These are phyloP conservation scores for Heterotilapia buettikoferi DNA, from an alignment of 2,113 vertebrate genomes.

Conservation along the genomic window DNA sequence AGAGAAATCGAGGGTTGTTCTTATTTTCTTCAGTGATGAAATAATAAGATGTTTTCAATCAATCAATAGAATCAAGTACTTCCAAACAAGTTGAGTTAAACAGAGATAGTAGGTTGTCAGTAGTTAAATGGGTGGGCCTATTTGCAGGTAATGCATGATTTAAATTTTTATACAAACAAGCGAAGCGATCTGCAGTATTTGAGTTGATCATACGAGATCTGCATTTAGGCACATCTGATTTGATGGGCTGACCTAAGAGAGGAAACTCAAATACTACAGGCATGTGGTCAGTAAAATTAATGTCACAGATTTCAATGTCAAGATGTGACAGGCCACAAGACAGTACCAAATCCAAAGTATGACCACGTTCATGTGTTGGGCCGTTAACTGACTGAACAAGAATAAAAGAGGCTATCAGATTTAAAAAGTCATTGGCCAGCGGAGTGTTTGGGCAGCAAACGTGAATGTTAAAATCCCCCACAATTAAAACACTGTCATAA, in stretches of 20 bases:
- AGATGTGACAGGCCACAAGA: background rate
- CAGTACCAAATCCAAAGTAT: background rate
- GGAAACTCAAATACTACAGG: background rate
- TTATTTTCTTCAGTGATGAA: background rate
- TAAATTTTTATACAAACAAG: background rate
- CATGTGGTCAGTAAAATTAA: background rate
- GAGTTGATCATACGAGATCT: background rate
- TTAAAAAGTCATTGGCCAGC: rapidly evolving
- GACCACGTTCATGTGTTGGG: background rate
- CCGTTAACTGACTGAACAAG: background rate
- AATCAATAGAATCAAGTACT: background rate
- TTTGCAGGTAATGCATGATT: background rate
- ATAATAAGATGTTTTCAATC: background rate
- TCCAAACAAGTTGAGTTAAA: background rate
- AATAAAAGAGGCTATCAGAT: background rate
- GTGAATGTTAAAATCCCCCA: background rate
- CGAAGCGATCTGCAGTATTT: background rate
- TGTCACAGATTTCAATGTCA: background rate
- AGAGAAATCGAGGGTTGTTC: background rate
- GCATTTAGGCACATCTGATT: background rate
- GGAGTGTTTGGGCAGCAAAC: background rate
- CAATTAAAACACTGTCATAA: background rate
- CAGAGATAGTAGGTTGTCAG: background rate
- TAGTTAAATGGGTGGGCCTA: background rate
- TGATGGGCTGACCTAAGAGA: background rate